A percentile compares a stretch with the other conserved stretches of the same genome.
Evolutionary conservation across 2,888 invertebrate genomes (phyloP).

Genomic region (Nomada lathburiana): DNA sequence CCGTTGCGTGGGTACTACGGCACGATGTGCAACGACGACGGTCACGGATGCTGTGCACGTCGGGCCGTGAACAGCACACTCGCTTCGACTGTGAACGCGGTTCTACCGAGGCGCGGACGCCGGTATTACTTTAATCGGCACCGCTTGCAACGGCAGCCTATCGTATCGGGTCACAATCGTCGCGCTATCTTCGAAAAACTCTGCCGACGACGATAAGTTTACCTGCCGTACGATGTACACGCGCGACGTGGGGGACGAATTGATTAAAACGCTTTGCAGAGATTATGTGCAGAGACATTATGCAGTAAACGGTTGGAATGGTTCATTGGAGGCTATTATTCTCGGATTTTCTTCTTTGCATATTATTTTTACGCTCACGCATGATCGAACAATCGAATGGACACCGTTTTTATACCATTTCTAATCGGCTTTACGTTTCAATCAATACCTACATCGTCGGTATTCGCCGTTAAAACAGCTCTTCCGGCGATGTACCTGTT

Average conservation of each 20-base stretch:
- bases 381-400: too few species aligned
- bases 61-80: not conserved
- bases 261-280: not conserved
- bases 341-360: too few species aligned
- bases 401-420: not conserved
- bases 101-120: not conserved
- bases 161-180: slow-evolving; percentile 41
- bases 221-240: not conserved
- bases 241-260: not conserved
- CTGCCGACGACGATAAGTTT: slow-evolving; percentile 9
- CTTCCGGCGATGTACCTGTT: slow-evolving; percentile 43
- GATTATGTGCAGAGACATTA: not conserved
- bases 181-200: slow-evolving; percentile 24
- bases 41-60: slow-evolving; percentile 25
- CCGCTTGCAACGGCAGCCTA: slow-evolving; percentile 9
- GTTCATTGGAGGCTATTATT: not conserved
- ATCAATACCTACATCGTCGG: slow-evolving; percentile 12
- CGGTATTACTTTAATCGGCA: slow-evolving; percentile 22
- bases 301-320: not conserved
- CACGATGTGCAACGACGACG: slow-evolving; percentile 17
- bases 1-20: slow-evolving; percentile 34
- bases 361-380: too few species aligned
- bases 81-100: not conserved
- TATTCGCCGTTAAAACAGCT: slow-evolving; percentile 7
- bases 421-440: not conserved